A percentile compares a stretch with the other conserved stretches of the same genome.
These are phyloP conservation scores for Rosalia funebris DNA, from an alignment of 2,888 invertebrate species.

Conservation along the genomic window DNA sequence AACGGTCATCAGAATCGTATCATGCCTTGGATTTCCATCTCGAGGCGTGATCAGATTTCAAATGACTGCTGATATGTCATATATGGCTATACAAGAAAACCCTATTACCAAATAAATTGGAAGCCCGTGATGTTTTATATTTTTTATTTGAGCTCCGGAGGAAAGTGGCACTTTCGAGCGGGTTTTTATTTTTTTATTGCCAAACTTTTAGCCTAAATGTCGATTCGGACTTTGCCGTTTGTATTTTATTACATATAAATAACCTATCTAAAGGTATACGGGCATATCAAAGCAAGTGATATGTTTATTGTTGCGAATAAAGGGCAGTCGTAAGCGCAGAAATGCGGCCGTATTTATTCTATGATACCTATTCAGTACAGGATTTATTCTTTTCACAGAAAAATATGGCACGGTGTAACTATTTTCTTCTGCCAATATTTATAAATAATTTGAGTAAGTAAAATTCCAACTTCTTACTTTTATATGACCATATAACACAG, in stretches of 20 bases:
- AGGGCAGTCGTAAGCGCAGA: background rate
- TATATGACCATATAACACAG: no score
- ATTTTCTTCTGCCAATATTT: no score
- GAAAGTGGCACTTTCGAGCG: constrained; percentile 8
- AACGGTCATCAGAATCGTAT: constrained; percentile 37
- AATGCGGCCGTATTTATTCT: no score
- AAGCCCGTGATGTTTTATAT: constrained; percentile 26
- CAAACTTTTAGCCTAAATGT: constrained; percentile 12
- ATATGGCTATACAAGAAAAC: constrained; percentile 28
- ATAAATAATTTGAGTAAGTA: no score
- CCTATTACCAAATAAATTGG: constrained; percentile 35
- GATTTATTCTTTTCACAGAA: no score
- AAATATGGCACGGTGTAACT: no score
- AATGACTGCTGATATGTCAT: constrained; percentile 51
- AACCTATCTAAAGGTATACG: background rate
- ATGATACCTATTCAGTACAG: no score
- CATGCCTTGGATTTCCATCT: constrained; percentile 42
- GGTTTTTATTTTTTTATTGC: constrained; percentile 16
- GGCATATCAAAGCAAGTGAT: constrained; percentile 3
- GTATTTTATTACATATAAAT: constrained; percentile 16
- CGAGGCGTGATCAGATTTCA: constrained; percentile 50
- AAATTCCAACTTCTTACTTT: no score
- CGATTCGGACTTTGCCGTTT: background rate
- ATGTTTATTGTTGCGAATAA: constrained; percentile 25
- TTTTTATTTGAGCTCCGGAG: constrained; percentile 14